Conservation (phyloP, 2,888 invertebrate genomes). For the Caenorhabditis doughertyi region DNA sequence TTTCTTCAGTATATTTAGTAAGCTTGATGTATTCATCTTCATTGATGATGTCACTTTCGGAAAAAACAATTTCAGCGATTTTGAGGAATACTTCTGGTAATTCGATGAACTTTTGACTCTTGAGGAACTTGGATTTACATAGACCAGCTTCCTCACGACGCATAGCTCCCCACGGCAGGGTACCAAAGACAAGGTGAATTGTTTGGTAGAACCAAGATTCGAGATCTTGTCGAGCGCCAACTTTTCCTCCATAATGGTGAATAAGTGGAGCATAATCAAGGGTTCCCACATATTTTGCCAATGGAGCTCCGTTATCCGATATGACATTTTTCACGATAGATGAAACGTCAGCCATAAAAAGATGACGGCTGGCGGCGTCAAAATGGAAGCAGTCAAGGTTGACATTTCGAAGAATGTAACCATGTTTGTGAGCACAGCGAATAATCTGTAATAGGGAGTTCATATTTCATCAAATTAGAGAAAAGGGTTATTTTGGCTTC, state of each 20-base stretch:
- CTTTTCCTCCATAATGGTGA: conserved; percentile 41
- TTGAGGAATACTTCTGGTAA: conserved; percentile 40
- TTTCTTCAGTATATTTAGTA: conserved; percentile 25
- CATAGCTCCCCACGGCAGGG: conserved; percentile 72
- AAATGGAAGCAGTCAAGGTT: conserved; percentile 72
- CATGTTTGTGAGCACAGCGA: conserved; percentile 60
- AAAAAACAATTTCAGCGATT: conserved; percentile 61
- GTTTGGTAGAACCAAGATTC: conserved; percentile 74
- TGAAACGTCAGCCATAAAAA: conserved; percentile 78
- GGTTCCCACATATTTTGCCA: conserved; percentile 64
- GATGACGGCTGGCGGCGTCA: conserved; percentile 73
- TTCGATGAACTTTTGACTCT: conserved; percentile 44
- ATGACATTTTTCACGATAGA: conserved; percentile 56
- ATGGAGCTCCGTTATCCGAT: conserved; percentile 14
- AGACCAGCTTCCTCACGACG: conserved; percentile 49
- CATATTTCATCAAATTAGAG: not conserved
- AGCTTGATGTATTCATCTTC: conserved; percentile 55
- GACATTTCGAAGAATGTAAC: conserved; percentile 65
- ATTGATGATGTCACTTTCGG: conserved; percentile 3
- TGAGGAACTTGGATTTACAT: conserved; percentile 41
- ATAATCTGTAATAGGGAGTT: conserved; percentile 49
- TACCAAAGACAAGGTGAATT: conserved; percentile 68
- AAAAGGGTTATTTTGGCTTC: no score
- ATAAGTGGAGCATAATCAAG: conserved; percentile 71
- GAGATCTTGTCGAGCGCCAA: conserved; percentile 68